Evolutionary conservation across 2,888 invertebrate genomes (phyloP), one percentile per base, ranked within the genome.

Genomic region (Leptinotarsa haldemani): DNA sequence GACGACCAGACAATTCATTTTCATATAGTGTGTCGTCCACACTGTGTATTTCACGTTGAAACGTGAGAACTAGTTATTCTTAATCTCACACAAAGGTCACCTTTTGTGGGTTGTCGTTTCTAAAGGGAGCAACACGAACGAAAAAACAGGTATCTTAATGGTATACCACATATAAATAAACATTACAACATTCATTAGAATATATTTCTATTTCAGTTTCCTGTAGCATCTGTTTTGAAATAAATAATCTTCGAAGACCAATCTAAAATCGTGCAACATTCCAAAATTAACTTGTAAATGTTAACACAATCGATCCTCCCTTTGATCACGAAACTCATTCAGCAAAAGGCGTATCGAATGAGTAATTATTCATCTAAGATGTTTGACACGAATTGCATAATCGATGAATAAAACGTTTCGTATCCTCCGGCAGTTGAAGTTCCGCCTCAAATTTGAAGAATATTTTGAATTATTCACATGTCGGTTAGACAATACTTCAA

Each of bases 281-380:
- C 22, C 22, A 47, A 20, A 65, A 65, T 68, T 68, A 68, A 53
- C 22, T 56, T 56, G 53, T 69, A 61, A 56, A 58, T 20, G 40
- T 58, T 47, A 63, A 63, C 48, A 46, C 30, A 69, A 22, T 7
- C 48, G 48, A 63, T 48, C 63, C 69, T 20, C 69, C 69, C 63
- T 63, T 48, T 70, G 13, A 61, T 70, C 64, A 70, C 69, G 69
- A 70, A 20, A 16, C 47, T n/a, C n/a, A 50, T 63, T 30, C 40
- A 70, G n/a, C 58, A 50, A 50, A 52, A 50, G 56, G 67, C 56
- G 56, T 68, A 46, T 15, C 56, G n/a, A 56, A 16, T 1, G 30
- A 15, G 40, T 61, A 40, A 61, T 61, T 61, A 61, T 40, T 61
- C 15, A 61, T 61, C 58, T 30, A 25, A 61, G 58, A 61, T 61